These are phyloP conservation scores for Pseudorectes ferrugineus DNA, from an alignment of 2,113 vertebrate genomes.

Conservation along the genomic window DNA sequence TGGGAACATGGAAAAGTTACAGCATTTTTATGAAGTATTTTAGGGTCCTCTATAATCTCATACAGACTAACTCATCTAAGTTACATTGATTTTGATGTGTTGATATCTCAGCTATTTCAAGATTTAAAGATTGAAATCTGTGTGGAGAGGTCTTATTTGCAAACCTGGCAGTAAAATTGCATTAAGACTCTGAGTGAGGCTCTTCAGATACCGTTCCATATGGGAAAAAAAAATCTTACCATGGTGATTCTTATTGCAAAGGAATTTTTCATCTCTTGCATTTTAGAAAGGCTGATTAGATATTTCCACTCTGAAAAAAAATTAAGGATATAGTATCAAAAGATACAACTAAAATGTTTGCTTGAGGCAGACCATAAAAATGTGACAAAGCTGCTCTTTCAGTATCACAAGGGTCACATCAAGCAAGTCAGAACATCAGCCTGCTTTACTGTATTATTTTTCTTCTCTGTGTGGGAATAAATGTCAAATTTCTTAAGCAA, in stretches of 20 bases:
- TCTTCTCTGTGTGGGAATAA: not conserved
- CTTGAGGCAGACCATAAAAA: not conserved
- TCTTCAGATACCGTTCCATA: not conserved
- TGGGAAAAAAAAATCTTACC: not conserved
- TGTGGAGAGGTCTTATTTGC: not conserved
- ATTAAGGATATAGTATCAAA: not conserved
- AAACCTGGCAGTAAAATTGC: not conserved
- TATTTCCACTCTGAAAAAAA: not conserved
- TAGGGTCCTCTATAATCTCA: not conserved
- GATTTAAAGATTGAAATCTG: not conserved
- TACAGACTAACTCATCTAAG: not conserved
- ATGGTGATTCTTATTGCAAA: not conserved
- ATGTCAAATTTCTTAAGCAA: not conserved
- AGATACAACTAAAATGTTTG: not conserved
- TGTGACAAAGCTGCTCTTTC: not conserved
- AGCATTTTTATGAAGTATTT: not conserved
- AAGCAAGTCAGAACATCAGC: not conserved
- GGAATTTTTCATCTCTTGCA: not conserved
- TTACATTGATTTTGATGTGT: not conserved
- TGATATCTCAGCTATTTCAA: not conserved
- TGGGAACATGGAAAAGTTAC: not conserved
- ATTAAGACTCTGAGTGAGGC: not conserved
- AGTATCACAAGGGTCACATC: not conserved
- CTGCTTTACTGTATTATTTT: not conserved
- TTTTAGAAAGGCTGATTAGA: not conserved